A percentile compares a stretch with the other conserved stretches of the same genome.
phyloP scores from a whole-genome alignment of 2,113 vertebrate species.

The Colaptes auratus region DNA sequence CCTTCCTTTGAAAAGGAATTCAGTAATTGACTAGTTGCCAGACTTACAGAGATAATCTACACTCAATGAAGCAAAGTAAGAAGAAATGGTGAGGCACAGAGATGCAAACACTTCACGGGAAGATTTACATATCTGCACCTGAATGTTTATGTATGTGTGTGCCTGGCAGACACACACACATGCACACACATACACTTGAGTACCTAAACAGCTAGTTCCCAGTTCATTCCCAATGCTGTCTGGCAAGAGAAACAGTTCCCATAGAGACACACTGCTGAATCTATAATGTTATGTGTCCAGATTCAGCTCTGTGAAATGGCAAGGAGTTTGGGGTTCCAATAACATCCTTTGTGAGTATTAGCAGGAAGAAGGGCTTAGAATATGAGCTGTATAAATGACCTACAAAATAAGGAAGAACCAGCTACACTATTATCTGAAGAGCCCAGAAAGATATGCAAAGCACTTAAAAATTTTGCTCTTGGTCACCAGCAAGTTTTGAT shows the following conservation, averaged over 20 bases:
- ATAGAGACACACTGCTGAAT: constrained; percentile 33
- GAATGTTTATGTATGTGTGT: not conserved
- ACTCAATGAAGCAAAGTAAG: constrained; percentile 29
- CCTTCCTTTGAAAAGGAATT: constrained; percentile 6
- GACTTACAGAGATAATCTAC: not conserved
- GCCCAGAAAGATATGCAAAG: not conserved
- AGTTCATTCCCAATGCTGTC: not conserved
- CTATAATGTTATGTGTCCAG: not conserved
- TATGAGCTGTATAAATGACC: not conserved
- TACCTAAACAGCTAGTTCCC: not conserved
- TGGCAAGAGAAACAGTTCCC: constrained; percentile 36
- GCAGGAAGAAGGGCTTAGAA: not conserved
- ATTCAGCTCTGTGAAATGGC: not conserved
- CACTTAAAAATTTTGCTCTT: not conserved
- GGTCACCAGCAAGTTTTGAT: not conserved
- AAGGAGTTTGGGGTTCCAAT: not conserved
- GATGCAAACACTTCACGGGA: not conserved
- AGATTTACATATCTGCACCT: not conserved
- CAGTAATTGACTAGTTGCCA: constrained; percentile 28
- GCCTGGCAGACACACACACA: not conserved
- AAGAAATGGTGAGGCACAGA: not conserved
- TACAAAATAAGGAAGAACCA: not conserved
- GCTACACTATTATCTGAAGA: not conserved
- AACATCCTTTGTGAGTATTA: not conserved
- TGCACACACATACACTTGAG: not conserved